Conservation (phyloP, 2,113 vertebrate species). For the Xyrauchen texanus region DNA sequence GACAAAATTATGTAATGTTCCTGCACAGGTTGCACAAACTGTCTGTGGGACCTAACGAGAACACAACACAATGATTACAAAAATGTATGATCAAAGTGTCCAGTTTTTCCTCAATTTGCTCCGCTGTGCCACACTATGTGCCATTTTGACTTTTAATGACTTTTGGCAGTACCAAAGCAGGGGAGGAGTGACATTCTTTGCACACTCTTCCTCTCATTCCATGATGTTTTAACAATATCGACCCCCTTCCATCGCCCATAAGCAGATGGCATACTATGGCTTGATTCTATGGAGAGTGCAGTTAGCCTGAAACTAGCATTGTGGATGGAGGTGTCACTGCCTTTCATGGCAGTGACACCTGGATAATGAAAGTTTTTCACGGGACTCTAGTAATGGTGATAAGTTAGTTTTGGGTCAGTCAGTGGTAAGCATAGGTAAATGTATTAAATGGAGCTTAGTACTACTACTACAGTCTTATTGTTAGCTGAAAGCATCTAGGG, state of each 20-base stretch:
- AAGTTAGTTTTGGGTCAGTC: not conserved
- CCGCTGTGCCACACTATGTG: not conserved
- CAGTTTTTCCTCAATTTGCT: not conserved
- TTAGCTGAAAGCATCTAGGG: not conserved
- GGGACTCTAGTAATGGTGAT: not conserved
- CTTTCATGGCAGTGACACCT: no score
- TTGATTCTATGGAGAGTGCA: slow-evolving; percentile 66
- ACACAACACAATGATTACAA: not conserved
- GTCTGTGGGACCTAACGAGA: not conserved
- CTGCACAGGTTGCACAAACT: not conserved
- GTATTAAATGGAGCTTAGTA: no score
- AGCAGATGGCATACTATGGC: slow-evolving; percentile 55
- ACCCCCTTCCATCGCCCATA: slow-evolving; percentile 55
- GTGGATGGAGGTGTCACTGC: slow-evolving; percentile 22
- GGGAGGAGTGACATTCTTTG: not conserved
- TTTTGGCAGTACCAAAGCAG: not conserved
- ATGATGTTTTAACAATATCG: slow-evolving; percentile 6
- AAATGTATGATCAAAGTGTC: no score
- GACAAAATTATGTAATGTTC: not conserved
- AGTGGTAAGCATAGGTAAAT: no score
- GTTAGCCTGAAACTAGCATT: slow-evolving; percentile 51
- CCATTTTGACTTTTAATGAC: slow-evolving; percentile 53
- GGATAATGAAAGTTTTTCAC: not conserved
- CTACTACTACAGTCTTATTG: no score
- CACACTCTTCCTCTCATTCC: not conserved